These are phyloP conservation scores for Spodoptera frugiperda DNA, from an alignment of 1,140 invertebrate species.

Conservation along the genomic window DNA sequence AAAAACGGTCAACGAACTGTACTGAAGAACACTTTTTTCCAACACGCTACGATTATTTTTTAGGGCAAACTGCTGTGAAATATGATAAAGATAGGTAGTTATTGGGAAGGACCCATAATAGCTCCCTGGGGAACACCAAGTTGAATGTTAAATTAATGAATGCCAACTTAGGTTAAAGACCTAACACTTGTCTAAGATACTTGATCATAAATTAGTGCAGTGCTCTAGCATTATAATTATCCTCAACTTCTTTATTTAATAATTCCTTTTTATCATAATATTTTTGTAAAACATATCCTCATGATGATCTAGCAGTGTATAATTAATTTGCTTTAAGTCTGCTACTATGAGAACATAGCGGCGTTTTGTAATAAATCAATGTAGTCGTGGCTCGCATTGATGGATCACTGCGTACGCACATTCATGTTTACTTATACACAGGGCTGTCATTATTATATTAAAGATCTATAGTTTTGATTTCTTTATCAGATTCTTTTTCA, in stretches of 20 bases:
- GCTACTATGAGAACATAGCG: constrained; percentile 59
- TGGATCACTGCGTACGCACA: constrained; percentile 59
- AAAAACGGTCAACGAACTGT: constrained; percentile 68
- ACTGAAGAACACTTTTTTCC: constrained; percentile 1
- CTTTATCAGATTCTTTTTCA: neutral
- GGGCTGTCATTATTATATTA: constrained; percentile 29
- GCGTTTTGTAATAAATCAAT: constrained; percentile 63
- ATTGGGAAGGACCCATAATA: neutral
- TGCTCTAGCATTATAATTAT: neutral
- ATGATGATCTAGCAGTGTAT: constrained; percentile 31
- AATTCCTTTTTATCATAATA: neutral
- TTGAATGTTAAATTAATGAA: too few species aligned
- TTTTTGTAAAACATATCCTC: constrained; percentile 10
- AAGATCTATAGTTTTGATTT: neutral
- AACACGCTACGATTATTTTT: constrained; percentile 2
- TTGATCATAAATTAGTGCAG: too few species aligned
- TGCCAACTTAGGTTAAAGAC: neutral
- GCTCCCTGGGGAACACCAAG: neutral
- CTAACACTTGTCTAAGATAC: too few species aligned
- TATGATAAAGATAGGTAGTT: neutral
- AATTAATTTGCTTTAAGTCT: constrained; percentile 64
- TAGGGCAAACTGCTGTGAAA: neutral
- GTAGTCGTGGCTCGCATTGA: constrained; percentile 59
- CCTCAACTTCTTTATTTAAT: neutral
- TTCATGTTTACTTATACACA: constrained; percentile 43